Conservation (phyloP, 2,888 invertebrate genomes). For the Spodoptera picta region DNA sequence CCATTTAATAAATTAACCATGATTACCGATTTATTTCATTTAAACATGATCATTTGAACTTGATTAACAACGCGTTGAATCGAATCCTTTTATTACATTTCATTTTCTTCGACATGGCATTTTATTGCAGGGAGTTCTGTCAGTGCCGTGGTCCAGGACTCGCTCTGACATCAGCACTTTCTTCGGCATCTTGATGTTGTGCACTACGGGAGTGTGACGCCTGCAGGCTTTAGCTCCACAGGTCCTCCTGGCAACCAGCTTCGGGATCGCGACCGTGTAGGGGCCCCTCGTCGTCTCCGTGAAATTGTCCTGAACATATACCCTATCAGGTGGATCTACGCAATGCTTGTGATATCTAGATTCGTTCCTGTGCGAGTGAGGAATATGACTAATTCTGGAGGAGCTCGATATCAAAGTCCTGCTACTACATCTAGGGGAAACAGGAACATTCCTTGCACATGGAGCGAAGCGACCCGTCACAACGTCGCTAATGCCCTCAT, state of each 20-base stretch:
- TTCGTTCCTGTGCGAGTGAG: constrained; percentile 63
- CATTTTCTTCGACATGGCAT: constrained; percentile 10
- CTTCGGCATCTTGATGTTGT: constrained; percentile 31
- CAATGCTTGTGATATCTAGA: constrained; percentile 75
- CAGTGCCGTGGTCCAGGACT: constrained; percentile 8
- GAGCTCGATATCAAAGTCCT: constrained; percentile 4
- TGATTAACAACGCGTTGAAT: not conserved
- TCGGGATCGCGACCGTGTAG: not conserved
- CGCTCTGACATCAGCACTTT: constrained; percentile 41
- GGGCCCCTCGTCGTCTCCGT: not conserved
- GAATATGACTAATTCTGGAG: constrained; percentile 53
- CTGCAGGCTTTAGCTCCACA: constrained; percentile 5
- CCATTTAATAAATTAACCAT: constrained; percentile 22
- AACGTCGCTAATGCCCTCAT: constrained; percentile 75
- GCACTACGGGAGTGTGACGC: constrained; percentile 12
- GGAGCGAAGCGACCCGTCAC: constrained; percentile 44
- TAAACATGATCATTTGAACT: constrained; percentile 1
- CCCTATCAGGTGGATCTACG: constrained; percentile 33
- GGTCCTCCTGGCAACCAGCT: constrained; percentile 2
- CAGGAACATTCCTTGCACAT: not conserved
- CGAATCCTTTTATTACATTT: constrained; percentile 5
- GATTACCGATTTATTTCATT: constrained; percentile 34
- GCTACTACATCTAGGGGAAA: constrained; percentile 8
- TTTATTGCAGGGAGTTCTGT: constrained; percentile 2
- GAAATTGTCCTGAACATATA: not conserved